Percentiles rank a stretch among this genome's conserved stretches.
These are phyloP conservation scores for Pygoscelis antarcticus DNA, from an alignment of 2,113 vertebrate species.

Conservation along the genomic window DNA sequence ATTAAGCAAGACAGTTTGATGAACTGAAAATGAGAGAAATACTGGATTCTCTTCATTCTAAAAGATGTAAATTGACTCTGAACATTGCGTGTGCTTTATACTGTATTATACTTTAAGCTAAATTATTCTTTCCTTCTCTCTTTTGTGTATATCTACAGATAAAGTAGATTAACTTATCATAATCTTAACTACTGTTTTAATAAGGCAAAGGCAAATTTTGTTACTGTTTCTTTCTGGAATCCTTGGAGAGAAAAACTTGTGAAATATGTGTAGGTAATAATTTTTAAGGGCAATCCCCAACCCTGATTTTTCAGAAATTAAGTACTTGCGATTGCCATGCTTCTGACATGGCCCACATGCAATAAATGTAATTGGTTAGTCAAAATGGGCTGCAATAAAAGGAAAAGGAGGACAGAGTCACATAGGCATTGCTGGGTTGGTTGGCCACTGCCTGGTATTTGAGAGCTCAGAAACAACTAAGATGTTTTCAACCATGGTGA, in stretches of 20 bases:
- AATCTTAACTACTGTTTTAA: not conserved
- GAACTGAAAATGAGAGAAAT: slow-evolving; percentile 58
- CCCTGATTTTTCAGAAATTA: not conserved
- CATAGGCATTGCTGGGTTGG: fast-evolving
- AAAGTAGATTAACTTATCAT: not conserved
- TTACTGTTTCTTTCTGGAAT: not conserved
- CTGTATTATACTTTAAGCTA: not conserved
- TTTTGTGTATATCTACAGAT: not conserved
- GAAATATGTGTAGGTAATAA: not conserved
- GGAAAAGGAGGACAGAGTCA: not conserved
- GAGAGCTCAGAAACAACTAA: not conserved
- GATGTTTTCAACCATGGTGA: fast-evolving
- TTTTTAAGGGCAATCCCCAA: not conserved
- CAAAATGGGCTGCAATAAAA: not conserved
- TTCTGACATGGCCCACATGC: not conserved
- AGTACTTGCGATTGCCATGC: not conserved
- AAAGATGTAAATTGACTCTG: slow-evolving; percentile 4
- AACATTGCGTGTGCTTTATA: slow-evolving; percentile 17
- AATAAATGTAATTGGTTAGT: not conserved
- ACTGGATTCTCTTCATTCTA: not conserved
- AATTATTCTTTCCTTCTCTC: not conserved
- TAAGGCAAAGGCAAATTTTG: not conserved
- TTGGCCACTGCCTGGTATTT: not conserved
- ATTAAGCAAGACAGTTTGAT: slow-evolving; percentile 37
- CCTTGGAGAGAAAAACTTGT: not conserved